phyloP scores from a whole-genome alignment of 2,113 vertebrate species.

The Sphaerodactylus townsendi region DNA sequence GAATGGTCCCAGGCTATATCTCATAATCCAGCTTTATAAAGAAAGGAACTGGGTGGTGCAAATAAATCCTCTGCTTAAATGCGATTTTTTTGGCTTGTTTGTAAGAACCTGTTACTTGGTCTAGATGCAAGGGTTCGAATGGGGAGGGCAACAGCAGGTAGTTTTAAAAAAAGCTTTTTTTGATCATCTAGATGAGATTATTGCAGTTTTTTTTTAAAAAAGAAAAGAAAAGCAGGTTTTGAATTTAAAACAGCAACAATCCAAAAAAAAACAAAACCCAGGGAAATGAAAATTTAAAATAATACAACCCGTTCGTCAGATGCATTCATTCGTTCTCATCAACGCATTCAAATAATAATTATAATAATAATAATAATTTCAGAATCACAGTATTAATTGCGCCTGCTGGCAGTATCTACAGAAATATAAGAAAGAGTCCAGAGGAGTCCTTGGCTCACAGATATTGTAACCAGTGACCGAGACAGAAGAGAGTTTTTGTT shows the following conservation, averaged over 20 bases:
- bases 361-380: constrained; percentile 32
- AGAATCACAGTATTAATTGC: constrained; percentile 69
- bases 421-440: constrained; percentile 15
- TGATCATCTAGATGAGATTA: constrained; percentile 62
- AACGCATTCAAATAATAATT: constrained; percentile 65
- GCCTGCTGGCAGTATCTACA: constrained; percentile 70
- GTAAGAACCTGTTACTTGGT: constrained; percentile 22
- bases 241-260: constrained; percentile 1
- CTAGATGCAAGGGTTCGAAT: constrained; percentile 24
- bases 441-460: background rate
- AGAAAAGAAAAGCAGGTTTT: constrained; percentile 32
- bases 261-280: constrained; percentile 68
- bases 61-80: background rate
- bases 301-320: constrained; percentile 66
- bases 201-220: constrained; percentile 76
- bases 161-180: background rate
- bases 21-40: background rate
- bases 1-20: background rate
- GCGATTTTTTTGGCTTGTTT: constrained; percentile 3
- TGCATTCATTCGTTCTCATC: constrained; percentile 72
- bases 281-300: constrained; percentile 66
- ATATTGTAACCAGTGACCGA: background rate
- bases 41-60: background rate
- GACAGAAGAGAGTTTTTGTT: background rate
- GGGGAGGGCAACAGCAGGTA: background rate